Evolutionary conservation across 2,113 vertebrate species (phyloP).

Genomic region (Eulacestoma nigropectus): DNA sequence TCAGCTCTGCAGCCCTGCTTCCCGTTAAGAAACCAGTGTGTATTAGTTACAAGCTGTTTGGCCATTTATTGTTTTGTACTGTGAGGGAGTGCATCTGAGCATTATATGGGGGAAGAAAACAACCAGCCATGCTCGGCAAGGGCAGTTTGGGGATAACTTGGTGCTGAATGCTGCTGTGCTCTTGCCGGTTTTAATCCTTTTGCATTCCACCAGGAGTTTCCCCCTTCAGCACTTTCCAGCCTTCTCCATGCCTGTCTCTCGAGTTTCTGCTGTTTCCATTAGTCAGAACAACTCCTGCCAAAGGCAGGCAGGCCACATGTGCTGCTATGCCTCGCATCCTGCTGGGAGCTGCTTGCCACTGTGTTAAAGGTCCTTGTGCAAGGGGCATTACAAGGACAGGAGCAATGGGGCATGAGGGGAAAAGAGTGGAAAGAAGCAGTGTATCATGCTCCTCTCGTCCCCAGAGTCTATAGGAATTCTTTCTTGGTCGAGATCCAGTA

Average conservation of each 20-base stretch:
- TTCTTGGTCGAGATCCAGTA: conserved; percentile 1
- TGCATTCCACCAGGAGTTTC: not conserved
- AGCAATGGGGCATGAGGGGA: not conserved
- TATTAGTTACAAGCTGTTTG: not conserved
- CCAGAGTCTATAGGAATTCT: not conserved
- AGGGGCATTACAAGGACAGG: not conserved
- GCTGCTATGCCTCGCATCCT: not conserved
- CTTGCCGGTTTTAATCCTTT: not conserved
- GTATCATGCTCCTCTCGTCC: not conserved
- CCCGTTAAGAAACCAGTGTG: not conserved
- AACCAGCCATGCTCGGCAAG: not conserved
- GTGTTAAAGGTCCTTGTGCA: not conserved
- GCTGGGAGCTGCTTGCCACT: fast-evolving
- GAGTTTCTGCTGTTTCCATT: not conserved
- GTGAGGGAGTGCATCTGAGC: not conserved
- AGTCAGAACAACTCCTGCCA: not conserved
- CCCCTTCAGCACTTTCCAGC: not conserved
- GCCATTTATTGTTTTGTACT: not conserved
- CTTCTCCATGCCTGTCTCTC: not conserved
- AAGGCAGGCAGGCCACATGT: not conserved
- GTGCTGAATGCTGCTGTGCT: not conserved
- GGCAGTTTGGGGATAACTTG: not conserved
- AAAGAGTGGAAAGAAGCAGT: not conserved
- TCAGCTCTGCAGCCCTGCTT: not conserved
- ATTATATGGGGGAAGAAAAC: not conserved